Conservation (phyloP, 2,888 invertebrate species). For the Drosophila subsilvestris region DNA sequence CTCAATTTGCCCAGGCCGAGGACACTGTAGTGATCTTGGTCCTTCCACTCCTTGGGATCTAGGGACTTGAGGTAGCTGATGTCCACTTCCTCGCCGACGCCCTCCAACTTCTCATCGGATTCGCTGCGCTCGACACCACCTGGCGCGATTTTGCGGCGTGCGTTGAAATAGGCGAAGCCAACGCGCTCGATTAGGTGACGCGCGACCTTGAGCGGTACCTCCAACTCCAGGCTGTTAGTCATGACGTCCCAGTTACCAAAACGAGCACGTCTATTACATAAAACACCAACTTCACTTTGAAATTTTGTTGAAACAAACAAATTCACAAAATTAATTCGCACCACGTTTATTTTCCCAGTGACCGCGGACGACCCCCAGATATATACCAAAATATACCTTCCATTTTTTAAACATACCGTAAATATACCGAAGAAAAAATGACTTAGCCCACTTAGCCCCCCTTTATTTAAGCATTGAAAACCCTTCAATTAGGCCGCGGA, state of each 20-base stretch:
- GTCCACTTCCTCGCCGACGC: constrained; percentile 88
- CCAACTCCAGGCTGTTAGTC: constrained; percentile 57
- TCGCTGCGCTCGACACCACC: constrained; percentile 74
- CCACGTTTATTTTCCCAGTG: neutral
- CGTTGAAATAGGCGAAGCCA: constrained; percentile 73
- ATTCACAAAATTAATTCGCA: constrained; percentile 1
- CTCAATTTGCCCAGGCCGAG: constrained; percentile 91
- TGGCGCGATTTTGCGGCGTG: constrained; percentile 71
- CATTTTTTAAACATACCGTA: too few species aligned
- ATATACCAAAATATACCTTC: too few species aligned
- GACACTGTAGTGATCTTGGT: constrained; percentile 98
- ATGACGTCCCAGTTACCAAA: constrained; percentile 39
- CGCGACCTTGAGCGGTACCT: constrained; percentile 61
- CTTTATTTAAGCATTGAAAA: too few species aligned
- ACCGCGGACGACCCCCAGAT: too few species aligned
- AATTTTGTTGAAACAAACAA: constrained; percentile 42
- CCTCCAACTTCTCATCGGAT: constrained; percentile 79
- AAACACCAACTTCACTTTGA: constrained; percentile 51
- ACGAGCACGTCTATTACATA: constrained; percentile 45
- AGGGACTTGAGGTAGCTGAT: constrained; percentile 93
- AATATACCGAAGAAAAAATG: too few species aligned
- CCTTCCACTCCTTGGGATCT: constrained; percentile 98
- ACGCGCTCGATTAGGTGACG: constrained; percentile 72
- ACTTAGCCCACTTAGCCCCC: too few species aligned
- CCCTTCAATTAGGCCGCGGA: too few species aligned